phyloP scores from a whole-genome alignment of 2,888 invertebrate species.

The Physocephala rufipes region DNA sequence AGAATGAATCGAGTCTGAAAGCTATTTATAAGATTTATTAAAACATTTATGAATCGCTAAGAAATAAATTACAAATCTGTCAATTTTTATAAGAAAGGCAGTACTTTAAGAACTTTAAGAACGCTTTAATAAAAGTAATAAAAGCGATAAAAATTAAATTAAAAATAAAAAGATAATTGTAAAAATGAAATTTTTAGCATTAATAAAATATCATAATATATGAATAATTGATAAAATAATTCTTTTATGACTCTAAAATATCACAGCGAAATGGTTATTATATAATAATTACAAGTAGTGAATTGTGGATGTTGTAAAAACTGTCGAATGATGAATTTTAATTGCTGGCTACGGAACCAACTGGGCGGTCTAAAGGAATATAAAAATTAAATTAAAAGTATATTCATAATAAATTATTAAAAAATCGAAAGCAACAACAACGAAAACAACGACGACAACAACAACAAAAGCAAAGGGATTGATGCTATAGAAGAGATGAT shows the following conservation, averaged over 20 bases:
- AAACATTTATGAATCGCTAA: no score
- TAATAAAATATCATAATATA: no score
- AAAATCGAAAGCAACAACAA: constrained; percentile 12
- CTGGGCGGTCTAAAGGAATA: constrained; percentile 23
- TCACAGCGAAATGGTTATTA: not conserved
- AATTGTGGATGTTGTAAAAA: not conserved
- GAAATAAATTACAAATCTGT: no score
- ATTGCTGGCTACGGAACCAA: not conserved
- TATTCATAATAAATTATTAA: constrained; percentile 23
- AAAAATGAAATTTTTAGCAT: no score
- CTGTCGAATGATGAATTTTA: constrained; percentile 16
- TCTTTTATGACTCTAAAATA: not conserved
- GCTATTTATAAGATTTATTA: no score
- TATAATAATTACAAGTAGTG: not conserved
- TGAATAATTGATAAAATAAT: no score
- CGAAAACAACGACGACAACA: constrained; percentile 1
- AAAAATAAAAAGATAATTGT: no score
- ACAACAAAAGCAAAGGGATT: not conserved
- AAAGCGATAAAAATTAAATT: no score
- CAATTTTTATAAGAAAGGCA: no score
- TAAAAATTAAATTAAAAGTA: constrained; percentile 20
- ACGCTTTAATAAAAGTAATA: no score
- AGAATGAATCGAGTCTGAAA: no score
- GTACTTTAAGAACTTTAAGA: no score
- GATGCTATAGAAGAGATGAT: not conserved